Percentiles rank a stretch among this genome's conserved stretches.
Conservation (phyloP, 2,888 invertebrate species). For the Tillus elongatus region DNA sequence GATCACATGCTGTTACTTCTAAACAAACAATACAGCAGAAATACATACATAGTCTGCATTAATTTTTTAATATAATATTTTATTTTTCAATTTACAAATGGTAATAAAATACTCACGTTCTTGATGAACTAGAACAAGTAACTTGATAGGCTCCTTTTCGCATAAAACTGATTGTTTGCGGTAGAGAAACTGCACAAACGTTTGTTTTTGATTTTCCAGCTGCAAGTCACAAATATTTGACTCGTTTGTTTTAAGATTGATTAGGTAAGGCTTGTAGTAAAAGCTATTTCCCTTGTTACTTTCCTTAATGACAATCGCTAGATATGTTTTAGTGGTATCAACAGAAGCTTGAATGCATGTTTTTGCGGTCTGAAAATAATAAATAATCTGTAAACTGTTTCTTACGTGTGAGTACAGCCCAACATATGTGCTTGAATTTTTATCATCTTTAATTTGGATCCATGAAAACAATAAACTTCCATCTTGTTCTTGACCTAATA, state of each 20-base stretch:
- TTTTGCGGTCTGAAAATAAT: slow-evolving; percentile 52
- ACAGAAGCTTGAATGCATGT: slow-evolving; percentile 75
- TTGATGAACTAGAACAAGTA: slow-evolving; percentile 66
- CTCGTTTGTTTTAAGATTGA: slow-evolving; percentile 47
- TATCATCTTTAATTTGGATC: slow-evolving; percentile 34
- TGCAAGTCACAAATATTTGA: slow-evolving; percentile 40
- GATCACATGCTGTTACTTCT: too few relatives aligned
- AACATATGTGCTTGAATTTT: slow-evolving; percentile 39
- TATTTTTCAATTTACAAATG: not conserved
- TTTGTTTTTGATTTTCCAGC: slow-evolving; percentile 57
- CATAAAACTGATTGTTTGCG: slow-evolving; percentile 43
- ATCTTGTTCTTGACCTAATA: slow-evolving; percentile 73
- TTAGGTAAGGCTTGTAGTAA: slow-evolving; percentile 55
- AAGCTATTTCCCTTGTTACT: slow-evolving; percentile 28
- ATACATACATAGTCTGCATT: too few relatives aligned
- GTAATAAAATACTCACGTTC: slow-evolving; percentile 52
- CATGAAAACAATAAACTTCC: slow-evolving; percentile 65
- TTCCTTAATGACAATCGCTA: slow-evolving; percentile 60
- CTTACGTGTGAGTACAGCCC: slow-evolving; percentile 54
- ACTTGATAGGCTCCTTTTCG: slow-evolving; percentile 49
- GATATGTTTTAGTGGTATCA: slow-evolving; percentile 56
- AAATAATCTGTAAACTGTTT: slow-evolving; percentile 51
- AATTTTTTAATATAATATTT: slow-evolving; percentile 3
- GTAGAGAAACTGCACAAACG: slow-evolving; percentile 71
- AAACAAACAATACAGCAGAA: too few relatives aligned